Evolutionary conservation across 2,888 invertebrate species (phyloP).

Genomic region (Torymus aiolomorphi): DNA sequence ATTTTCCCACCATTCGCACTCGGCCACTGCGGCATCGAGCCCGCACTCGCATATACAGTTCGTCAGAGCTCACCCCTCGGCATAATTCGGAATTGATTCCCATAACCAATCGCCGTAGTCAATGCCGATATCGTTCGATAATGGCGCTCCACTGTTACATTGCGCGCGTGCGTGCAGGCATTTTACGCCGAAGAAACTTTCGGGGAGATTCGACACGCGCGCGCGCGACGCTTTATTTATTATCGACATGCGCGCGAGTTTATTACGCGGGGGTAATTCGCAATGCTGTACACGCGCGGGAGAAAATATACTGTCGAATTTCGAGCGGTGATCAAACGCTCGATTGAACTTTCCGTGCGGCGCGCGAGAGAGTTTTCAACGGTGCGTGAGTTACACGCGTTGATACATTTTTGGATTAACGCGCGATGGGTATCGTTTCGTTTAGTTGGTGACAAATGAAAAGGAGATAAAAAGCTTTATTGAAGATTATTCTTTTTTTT

Average conservation of each 20-base stretch:
- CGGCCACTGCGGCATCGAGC: too few species aligned
- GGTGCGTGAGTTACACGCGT: background rate
- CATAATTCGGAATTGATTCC: constrained; percentile 56
- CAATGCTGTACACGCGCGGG: background rate
- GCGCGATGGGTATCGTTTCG: background rate
- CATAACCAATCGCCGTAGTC: constrained; percentile 55
- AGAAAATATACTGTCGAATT: constrained; percentile 11
- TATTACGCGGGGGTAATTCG: constrained; percentile 28
- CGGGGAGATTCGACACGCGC: constrained; percentile 25
- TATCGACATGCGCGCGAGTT: constrained; percentile 10
- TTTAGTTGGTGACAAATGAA: too few species aligned
- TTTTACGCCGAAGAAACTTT: constrained; percentile 37
- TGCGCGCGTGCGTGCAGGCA: background rate
- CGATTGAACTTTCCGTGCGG: constrained; percentile 20
- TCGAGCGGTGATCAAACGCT: constrained; percentile 28
- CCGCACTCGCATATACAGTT: background rate
- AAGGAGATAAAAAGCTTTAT: too few species aligned
- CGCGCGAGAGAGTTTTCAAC: background rate
- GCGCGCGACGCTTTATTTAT: constrained; percentile 28
- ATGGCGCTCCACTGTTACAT: constrained; percentile 17
- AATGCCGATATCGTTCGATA: constrained; percentile 49
- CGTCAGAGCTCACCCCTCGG: constrained; percentile 27
- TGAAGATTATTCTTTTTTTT: too few species aligned
- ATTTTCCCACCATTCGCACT: constrained; percentile 60
- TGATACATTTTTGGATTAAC: constrained; percentile 1